Percentiles rank a stretch among this genome's conserved stretches.
Conservation (phyloP, 64 coral and sea anemone species). For the Cladopsammia gracilis region DNA sequence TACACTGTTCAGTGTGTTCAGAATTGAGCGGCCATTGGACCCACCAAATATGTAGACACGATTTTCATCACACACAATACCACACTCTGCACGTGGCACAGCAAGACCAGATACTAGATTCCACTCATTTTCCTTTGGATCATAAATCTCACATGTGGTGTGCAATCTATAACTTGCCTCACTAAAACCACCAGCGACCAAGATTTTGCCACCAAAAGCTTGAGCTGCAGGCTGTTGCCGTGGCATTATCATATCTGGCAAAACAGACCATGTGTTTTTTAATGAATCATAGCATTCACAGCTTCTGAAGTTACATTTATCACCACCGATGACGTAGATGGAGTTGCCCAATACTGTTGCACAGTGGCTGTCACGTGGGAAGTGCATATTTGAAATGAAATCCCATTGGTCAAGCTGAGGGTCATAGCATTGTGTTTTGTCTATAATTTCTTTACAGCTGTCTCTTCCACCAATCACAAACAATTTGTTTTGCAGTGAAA, state of each 20-base stretch:
- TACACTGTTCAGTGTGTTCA: constrained; percentile 43
- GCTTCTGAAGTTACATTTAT: background rate
- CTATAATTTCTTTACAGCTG: background rate
- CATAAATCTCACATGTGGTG: constrained; percentile 37
- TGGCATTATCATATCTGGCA: constrained; percentile 1
- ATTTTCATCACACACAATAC: background rate
- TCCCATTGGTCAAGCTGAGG: constrained; percentile 4
- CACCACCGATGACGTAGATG: constrained; percentile 33
- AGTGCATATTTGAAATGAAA: background rate
- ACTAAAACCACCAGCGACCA: constrained; percentile 5
- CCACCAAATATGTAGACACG: constrained; percentile 48
- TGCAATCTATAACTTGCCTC: background rate
- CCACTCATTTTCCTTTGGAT: constrained; percentile 32
- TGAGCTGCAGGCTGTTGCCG: background rate
- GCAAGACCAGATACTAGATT: constrained; percentile 9
- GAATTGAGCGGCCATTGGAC: background rate
- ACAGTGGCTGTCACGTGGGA: constrained; percentile 28
- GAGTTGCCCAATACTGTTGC: constrained; percentile 10
- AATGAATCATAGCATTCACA: constrained; percentile 2
- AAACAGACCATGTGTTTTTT: background rate
- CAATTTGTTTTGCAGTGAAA: constrained; percentile 17
- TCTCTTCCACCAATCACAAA: constrained; percentile 46
- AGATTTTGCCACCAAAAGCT: constrained; percentile 15
- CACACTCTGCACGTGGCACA: constrained; percentile 35
- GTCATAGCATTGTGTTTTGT: background rate